A percentile compares a stretch with the other conserved stretches of the same genome.
These are phyloP conservation scores for Centrocercus urophasianus DNA, from an alignment of 2,113 vertebrate genomes.

Conservation along the genomic window DNA sequence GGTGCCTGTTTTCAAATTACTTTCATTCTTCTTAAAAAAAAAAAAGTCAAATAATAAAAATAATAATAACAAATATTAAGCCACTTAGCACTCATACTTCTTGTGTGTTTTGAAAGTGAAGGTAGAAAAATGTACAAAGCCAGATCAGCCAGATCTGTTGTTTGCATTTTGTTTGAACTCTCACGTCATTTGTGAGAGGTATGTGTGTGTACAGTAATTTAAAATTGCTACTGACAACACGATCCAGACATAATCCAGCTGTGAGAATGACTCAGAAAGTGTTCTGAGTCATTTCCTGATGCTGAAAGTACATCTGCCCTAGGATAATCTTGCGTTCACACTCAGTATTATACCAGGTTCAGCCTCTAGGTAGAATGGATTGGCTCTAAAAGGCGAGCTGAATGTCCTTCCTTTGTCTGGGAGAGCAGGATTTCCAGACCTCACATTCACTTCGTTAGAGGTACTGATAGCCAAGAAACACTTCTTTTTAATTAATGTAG, in stretches of 20 bases:
- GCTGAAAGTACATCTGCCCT: background rate
- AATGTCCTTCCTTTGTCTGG: background rate
- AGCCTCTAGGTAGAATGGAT: background rate
- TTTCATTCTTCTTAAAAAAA: background rate
- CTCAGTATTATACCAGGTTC: background rate
- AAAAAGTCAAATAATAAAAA: background rate
- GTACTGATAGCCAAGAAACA: background rate
- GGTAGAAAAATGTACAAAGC: background rate
- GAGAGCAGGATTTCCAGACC: background rate
- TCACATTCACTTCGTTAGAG: background rate
- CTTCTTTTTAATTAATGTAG: background rate
- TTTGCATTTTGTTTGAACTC: background rate
- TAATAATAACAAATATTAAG: background rate
- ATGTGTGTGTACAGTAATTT: background rate
- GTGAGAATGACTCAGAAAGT: slow-evolving; percentile 32
- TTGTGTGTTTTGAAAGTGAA: background rate
- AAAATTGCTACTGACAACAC: background rate
- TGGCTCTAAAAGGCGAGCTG: background rate
- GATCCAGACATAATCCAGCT: background rate
- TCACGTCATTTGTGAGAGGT: background rate
- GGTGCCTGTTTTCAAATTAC: background rate
- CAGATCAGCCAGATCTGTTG: background rate
- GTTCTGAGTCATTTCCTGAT: background rate
- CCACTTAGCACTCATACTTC: background rate
- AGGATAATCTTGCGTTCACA: background rate